Evolutionary conservation across 2,888 invertebrate genomes (phyloP), one percentile per base, ranked within the genome.

Genomic region (Helobdella robusta): DNA sequence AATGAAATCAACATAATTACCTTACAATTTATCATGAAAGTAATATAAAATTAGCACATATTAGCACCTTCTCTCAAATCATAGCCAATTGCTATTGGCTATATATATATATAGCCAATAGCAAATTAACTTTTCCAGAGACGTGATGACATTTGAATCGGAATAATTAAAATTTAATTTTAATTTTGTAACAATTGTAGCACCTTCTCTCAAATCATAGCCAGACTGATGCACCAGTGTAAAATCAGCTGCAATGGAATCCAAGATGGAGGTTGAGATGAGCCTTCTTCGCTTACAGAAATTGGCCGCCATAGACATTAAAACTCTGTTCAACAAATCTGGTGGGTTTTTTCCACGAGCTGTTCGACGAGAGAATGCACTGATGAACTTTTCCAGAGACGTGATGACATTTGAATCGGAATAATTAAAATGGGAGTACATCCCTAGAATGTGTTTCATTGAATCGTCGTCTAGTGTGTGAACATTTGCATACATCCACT

Each of bases 401-500:
- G 79, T 82, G 71, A 85, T 83, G 40, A 86, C 77, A 72, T 82
- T 81, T 50, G 78, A 71, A 76, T 85, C 85, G 40, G 81, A 80
- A 71, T 84, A 84, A 59, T 83, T 81, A 8, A 85, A 77, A 50
- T 79, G 78, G 2, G 82, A 83, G 59, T 85, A 82, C 68, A 83
- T 83, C 56, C 82, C 80, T 28, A 85, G 75, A 56, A 85, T 70
- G 66, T 72, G 72, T 46, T 52, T 71, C 34, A 79, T 66, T 59
- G 85, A 81, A 64, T 82, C 83, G 73, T 86, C 85, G 67, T 82
- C 82, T 18, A 85, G 75, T 6, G 82, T 79, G 76, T 85, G 84
- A 60, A 86, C 83, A 71, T 85, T 85, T 23, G 83, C 77, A 67
- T 81, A 81, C 4, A 84, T 77, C 86, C 86, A 87, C 60, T 83